A percentile compares a stretch with the other conserved stretches of the same genome.
These are phyloP conservation scores for Hemibagrus guttatus DNA, from an alignment of 2,797 vertebrate species.

Conservation along the genomic window DNA sequence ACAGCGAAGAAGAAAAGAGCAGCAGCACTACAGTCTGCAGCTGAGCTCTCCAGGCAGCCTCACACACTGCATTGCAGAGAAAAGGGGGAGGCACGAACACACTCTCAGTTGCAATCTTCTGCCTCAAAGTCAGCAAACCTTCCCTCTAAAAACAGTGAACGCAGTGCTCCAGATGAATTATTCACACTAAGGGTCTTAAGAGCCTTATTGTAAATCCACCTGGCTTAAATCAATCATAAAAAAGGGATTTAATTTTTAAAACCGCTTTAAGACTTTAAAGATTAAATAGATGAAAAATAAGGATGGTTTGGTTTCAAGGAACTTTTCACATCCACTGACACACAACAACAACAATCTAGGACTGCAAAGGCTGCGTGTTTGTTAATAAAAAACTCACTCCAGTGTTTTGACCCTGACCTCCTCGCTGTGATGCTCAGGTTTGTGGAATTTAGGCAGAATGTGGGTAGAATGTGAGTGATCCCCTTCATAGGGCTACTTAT, in stretches of 20 bases:
- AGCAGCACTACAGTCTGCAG: conserved; percentile 52
- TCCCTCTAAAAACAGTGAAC: conserved; percentile 37
- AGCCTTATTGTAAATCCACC: conserved; percentile 33
- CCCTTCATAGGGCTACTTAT: conserved; percentile 17
- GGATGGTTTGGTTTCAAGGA: neutral
- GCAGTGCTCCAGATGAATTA: conserved; percentile 53
- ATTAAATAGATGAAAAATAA: conserved; percentile 1
- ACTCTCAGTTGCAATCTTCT: conserved; percentile 45
- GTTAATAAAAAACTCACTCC: conserved; percentile 26
- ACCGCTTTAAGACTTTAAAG: neutral
- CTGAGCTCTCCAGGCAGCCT: conserved; percentile 64
- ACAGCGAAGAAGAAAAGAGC: conserved; percentile 35
- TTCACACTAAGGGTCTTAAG: conserved; percentile 46
- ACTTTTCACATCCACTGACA: conserved; percentile 26
- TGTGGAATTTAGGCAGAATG: conserved; percentile 13
- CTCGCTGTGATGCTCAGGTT: conserved; percentile 6
- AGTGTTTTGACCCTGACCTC: conserved; percentile 39
- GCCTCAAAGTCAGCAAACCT: conserved; percentile 39
- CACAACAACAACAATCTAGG: neutral
- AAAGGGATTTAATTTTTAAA: conserved; percentile 9
- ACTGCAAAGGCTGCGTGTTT: neutral
- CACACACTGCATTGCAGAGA: conserved; percentile 45
- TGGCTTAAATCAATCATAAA: conserved; percentile 26
- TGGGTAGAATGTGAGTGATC: conserved; percentile 20
- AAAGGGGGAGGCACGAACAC: conserved; percentile 6